Conservation (phyloP, 1,140 invertebrate genomes). For the Drosophila sechellia region DNA sequence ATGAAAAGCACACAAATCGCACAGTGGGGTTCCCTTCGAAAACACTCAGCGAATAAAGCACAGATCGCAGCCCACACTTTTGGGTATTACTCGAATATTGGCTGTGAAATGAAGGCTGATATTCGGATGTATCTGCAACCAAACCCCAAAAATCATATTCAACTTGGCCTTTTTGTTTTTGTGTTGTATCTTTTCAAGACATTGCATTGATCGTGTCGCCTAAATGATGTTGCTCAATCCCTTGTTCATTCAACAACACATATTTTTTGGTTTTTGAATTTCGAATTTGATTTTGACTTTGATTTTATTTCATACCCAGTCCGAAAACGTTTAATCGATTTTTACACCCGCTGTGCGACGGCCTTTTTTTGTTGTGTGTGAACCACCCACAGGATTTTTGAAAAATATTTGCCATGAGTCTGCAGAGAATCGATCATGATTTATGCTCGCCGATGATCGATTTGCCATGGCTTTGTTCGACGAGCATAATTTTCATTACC, state of each 20-base stretch:
- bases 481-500: constrained; percentile 81
- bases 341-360: constrained; percentile 67
- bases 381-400: constrained; percentile 75
- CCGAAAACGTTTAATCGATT: constrained; percentile 77
- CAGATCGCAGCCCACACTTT: constrained; percentile 63
- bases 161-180: constrained; percentile 45
- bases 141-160: constrained; percentile 34
- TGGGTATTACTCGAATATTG: constrained; percentile 29
- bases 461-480: constrained; percentile 67
- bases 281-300: not conserved
- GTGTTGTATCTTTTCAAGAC: not conserved
- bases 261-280: constrained; percentile 1
- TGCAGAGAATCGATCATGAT: constrained; percentile 63
- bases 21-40: constrained; percentile 64
- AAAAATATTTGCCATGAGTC: constrained; percentile 35
- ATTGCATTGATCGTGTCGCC: constrained; percentile 49
- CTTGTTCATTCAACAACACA: constrained; percentile 67
- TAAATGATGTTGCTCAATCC: constrained; percentile 62
- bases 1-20: constrained; percentile 80
- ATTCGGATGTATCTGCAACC: constrained; percentile 43
- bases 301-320: constrained; percentile 19
- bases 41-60: constrained; percentile 20
- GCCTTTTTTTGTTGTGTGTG: constrained; percentile 30
- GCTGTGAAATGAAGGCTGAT: constrained; percentile 51
- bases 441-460: constrained; percentile 64